A percentile compares a stretch with the other conserved stretches of the same genome.
Evolutionary conservation across 2,797 vertebrate genomes (phyloP).

Genomic region (Crossoptilon crossoptilon): DNA sequence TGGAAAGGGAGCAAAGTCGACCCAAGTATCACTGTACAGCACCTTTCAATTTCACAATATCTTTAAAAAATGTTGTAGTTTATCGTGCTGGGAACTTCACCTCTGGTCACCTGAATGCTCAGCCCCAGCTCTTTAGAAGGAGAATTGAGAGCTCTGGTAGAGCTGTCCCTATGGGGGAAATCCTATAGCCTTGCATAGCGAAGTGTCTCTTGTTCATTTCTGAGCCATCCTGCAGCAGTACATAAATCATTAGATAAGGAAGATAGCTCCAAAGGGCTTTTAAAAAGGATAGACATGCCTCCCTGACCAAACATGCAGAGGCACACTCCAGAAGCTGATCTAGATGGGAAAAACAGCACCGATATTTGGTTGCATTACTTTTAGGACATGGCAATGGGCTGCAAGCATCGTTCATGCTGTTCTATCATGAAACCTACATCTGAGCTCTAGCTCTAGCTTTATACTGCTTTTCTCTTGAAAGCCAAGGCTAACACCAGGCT

Average conservation of each 20-base stretch:
- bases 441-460: background rate
- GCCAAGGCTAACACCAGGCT: background rate
- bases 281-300: accelerated
- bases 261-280: background rate
- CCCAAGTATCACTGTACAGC: background rate
- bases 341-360: background rate
- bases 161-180: background rate
- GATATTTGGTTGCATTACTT: background rate
- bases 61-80: background rate
- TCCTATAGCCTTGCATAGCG: background rate
- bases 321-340: background rate
- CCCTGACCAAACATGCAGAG: background rate
- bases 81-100: background rate
- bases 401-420: accelerated
- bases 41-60: background rate
- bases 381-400: background rate
- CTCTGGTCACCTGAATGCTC: background rate
- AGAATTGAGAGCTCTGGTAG: background rate
- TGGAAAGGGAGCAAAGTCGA: background rate
- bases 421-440: background rate
- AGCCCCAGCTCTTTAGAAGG: background rate
- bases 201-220: background rate
- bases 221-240: background rate
- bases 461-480: background rate
- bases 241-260: accelerated